A percentile compares a stretch with the other conserved stretches of the same genome.
phyloP scores from a whole-genome alignment of 2,888 invertebrate species.

The Notodonta ziczac region DNA sequence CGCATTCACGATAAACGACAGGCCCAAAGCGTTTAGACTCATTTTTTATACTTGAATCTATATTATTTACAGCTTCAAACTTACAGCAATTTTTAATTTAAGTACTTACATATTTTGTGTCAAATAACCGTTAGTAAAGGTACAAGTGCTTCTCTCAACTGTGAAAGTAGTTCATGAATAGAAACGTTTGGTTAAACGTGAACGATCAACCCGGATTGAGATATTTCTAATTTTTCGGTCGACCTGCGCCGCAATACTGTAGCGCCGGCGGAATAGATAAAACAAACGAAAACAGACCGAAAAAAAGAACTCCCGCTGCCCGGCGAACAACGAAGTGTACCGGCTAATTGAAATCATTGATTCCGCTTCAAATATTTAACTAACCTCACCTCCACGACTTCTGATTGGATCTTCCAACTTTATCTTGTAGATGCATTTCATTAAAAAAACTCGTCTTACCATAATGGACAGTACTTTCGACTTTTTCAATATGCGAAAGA shows the following conservation, averaged over 20 bases:
- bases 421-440: conserved; percentile 15
- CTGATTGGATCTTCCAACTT: conserved; percentile 40
- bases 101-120: too few relatives aligned
- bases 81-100: too few relatives aligned
- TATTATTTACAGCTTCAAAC: too few relatives aligned
- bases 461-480: background rate
- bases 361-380: conserved; percentile 52
- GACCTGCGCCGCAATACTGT: conserved; percentile 63
- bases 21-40: too few relatives aligned
- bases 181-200: conserved; percentile 46
- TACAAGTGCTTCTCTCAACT: too few relatives aligned
- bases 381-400: conserved; percentile 38
- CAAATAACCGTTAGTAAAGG: too few relatives aligned
- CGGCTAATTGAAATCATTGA: conserved; percentile 61
- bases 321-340: conserved; percentile 48
- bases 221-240: conserved; percentile 79
- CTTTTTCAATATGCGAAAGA: too few relatives aligned
- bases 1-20: too few relatives aligned
- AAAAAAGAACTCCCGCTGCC: conserved; percentile 46
- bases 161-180: conserved; percentile 16
- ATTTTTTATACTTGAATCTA: too few relatives aligned
- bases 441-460: conserved; percentile 4
- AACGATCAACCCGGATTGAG: conserved; percentile 64
- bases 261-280: conserved; percentile 67
- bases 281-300: conserved; percentile 64